Percentiles rank a stretch among this genome's conserved stretches.
These are phyloP conservation scores for Calidris pugnax DNA, from an alignment of 2,113 vertebrate genomes.

Conservation along the genomic window DNA sequence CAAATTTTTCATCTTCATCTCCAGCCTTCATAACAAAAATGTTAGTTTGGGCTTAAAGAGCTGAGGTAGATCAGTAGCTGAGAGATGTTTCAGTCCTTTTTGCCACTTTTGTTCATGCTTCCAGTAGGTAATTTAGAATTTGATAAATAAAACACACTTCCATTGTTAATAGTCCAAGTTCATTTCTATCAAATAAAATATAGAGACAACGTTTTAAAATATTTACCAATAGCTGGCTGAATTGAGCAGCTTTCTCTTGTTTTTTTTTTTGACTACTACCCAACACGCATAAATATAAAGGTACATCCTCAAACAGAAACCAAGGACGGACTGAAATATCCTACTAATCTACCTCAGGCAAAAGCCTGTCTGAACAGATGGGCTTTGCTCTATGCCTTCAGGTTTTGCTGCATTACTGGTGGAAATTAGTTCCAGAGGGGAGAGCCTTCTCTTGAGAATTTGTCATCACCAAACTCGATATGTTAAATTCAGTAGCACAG, in stretches of 20 bases:
- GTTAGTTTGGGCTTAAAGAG: neutral
- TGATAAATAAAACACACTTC: neutral
- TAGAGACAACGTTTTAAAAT: neutral
- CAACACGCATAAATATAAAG: neutral
- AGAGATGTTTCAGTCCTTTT: neutral
- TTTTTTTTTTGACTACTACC: neutral
- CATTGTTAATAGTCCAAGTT: neutral
- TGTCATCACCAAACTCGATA: neutral
- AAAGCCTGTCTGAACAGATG: neutral
- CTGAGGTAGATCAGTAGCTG: neutral
- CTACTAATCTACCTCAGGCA: neutral
- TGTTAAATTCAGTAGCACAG: neutral
- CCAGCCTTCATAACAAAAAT: neutral
- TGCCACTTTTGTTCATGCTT: neutral
- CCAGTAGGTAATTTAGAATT: neutral
- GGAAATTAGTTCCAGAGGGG: slow-evolving; percentile 30
- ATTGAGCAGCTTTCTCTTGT: neutral
- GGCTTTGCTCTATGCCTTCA: neutral
- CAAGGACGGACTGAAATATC: neutral
- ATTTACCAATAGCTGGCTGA: neutral
- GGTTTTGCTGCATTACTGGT: neutral
- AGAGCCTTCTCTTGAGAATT: neutral
- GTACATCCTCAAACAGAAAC: neutral
- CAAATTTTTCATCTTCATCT: neutral
- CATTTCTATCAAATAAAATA: neutral